These are phyloP conservation scores for Pteropus rufus DNA, from an alignment of 2,797 vertebrate species.

Conservation along the genomic window DNA sequence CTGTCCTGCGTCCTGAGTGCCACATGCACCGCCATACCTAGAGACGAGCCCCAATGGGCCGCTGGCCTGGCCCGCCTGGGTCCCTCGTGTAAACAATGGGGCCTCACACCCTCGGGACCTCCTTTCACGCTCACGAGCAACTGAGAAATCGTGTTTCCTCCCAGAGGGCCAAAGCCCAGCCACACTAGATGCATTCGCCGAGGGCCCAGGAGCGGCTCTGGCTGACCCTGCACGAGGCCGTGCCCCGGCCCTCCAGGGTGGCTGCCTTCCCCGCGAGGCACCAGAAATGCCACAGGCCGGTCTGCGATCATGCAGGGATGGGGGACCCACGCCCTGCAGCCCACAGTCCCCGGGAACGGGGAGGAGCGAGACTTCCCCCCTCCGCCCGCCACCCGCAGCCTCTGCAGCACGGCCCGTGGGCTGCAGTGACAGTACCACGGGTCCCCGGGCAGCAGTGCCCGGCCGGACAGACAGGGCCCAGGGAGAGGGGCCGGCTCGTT, in stretches of 20 bases:
- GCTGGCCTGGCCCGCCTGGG: accelerated
- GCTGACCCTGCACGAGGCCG: neutral
- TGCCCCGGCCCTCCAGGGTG: neutral
- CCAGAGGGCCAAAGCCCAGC: neutral
- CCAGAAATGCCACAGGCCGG: neutral
- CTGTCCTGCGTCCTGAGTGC: neutral
- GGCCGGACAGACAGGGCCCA: neutral
- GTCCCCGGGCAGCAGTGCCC: neutral
- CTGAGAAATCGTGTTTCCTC: neutral
- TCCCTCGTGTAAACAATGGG: neutral
- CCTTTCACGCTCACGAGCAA: accelerated
- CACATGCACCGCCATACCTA: accelerated
- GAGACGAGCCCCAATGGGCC: neutral
- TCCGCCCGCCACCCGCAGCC: neutral
- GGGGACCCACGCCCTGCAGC: neutral
- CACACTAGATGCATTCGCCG: too few relatives aligned
- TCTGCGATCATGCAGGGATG: neutral
- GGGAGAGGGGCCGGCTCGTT: neutral
- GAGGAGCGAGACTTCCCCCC: accelerated
- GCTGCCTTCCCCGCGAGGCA: neutral
- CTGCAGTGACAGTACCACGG: neutral
- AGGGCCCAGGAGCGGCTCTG: neutral
- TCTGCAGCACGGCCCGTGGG: accelerated
- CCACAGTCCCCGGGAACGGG: neutral
- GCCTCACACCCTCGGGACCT: neutral